phyloP scores from a whole-genome alignment of 2,113 vertebrate species.

The Todiramphus saurophagus region DNA sequence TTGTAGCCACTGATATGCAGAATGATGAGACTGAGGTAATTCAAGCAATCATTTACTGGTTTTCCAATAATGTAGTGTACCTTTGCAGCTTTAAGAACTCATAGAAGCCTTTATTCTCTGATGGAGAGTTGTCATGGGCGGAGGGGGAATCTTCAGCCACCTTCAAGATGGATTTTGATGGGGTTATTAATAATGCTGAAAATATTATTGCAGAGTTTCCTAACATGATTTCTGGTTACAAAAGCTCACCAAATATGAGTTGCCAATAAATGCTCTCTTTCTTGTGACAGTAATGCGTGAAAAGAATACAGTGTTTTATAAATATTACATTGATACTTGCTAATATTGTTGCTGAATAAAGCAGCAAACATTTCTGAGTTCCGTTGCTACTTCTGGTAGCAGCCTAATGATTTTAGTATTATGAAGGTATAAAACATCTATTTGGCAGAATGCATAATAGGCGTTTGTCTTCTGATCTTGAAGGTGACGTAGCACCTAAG shows the following conservation, averaged over 20 bases:
- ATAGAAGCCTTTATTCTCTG: neutral
- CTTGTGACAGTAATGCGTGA: neutral
- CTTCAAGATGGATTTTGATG: neutral
- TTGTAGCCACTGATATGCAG: neutral
- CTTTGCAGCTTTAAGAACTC: neutral
- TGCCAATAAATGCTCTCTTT: neutral
- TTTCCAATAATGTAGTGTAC: neutral
- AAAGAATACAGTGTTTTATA: neutral
- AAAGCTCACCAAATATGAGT: neutral
- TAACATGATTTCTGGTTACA: neutral
- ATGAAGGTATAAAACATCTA: neutral
- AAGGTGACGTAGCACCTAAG: neutral
- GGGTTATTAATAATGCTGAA: neutral
- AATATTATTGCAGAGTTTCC: neutral
- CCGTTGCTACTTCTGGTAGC: neutral
- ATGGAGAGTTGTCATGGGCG: neutral
- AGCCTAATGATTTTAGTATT: neutral
- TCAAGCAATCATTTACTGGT: fast-evolving
- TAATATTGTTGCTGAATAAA: neutral
- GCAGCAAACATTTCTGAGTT: neutral
- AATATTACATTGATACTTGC: neutral
- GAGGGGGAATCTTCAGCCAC: neutral
- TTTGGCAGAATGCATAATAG: neutral
- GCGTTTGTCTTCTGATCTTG: neutral
- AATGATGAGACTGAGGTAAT: neutral